These are phyloP conservation scores for Podarcis cretensis DNA, from an alignment of 2,113 vertebrate genomes.

Conservation along the genomic window DNA sequence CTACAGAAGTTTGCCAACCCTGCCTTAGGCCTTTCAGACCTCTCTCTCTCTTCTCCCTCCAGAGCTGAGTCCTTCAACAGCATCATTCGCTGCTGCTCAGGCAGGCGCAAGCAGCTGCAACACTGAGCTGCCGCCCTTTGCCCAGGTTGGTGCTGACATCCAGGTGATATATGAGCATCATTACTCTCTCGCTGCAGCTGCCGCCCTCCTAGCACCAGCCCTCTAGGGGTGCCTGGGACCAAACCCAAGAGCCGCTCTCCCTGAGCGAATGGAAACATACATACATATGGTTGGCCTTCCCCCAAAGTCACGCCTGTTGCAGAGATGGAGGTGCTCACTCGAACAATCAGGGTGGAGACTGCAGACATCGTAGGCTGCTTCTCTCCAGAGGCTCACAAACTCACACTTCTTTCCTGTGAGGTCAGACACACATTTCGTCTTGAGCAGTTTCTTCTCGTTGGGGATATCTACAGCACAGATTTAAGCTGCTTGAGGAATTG, in stretches of 20 bases:
- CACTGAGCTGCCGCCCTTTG: accelerated
- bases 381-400: neutral
- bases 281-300: conserved; percentile 39
- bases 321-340: neutral
- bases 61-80: neutral
- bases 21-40: too few species aligned
- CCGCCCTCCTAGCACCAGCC: neutral
- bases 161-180: conserved; percentile 22
- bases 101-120: neutral
- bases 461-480: neutral
- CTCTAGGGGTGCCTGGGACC: conserved; percentile 33
- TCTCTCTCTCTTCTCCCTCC: neutral
- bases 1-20: too few species aligned
- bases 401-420: neutral
- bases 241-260: conserved; percentile 1
- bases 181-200: neutral
- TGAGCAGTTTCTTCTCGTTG: conserved; percentile 2
- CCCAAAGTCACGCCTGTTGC: conserved; percentile 41
- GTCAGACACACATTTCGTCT: neutral
- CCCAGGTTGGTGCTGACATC: neutral
- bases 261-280: conserved; percentile 58
- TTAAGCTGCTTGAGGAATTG: neutral
- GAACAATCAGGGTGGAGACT: neutral
- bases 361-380: neutral
- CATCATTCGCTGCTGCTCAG: neutral